Base-by-base conservation (phyloP, 2,797 vertebrate genomes). In the Chaetodon trifasciatus region DNA sequence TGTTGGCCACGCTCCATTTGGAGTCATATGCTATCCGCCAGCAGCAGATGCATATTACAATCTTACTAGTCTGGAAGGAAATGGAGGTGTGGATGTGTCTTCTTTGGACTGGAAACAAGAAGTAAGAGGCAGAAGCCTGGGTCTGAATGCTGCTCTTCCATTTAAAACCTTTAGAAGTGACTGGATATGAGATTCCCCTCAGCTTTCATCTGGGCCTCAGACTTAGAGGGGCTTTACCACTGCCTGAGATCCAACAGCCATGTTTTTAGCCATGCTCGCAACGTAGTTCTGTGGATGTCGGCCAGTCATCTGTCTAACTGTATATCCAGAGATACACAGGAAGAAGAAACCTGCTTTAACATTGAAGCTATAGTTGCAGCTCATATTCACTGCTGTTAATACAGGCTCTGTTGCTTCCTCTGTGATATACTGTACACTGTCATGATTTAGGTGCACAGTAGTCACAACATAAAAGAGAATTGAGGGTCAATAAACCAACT, bases 1-100 rank as follows among this genome's bases (percentile, higher is more conserved):
- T 75, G 76, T 80, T 88, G 88, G 84, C 87, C 39, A 4, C 11
- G 73, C 58, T 82, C 83, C 84, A 84, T 56, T 70, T 56, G 23
- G 40, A 88, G 63, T 84, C 66, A 70, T 75, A 53, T 66, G 82
- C 71, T 81, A 16, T 68, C 39, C 28, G 80, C 46, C 62, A 74
- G 84, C 67, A 88, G 79, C 84, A 88, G 81, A 88, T 79, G 28
- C 57, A 28, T 65, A 44, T 66, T 63, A 70, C 49, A 63, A 5
- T 77, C 71, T 78, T 55, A 50, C 17, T 68, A 49, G 68, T 47
- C 60, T 78, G 57, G 12, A 12, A 32, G 23, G 35, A 77, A 39
- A 58, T 47, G 17, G 55, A 75, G 65, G 58, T 35, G 55, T 58
- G 74, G 61, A 60, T 58, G 64, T 39, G 61, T 60, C 47, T 58